Base-by-base conservation (phyloP, 2,113 vertebrate species). In the Ascaphus truei region DNA sequence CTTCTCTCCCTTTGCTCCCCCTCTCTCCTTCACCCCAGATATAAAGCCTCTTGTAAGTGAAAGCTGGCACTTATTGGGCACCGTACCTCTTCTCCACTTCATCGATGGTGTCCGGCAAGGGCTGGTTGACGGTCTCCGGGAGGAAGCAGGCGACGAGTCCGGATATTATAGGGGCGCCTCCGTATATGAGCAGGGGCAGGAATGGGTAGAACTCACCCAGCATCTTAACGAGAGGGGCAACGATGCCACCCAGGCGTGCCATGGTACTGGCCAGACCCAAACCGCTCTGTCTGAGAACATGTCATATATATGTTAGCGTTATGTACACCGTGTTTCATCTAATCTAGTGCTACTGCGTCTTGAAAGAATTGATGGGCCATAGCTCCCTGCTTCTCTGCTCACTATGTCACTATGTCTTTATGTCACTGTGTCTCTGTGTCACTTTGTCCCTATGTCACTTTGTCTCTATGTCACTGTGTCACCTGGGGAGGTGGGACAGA, bases 101-200 rank as follows among this genome's bases (percentile, higher is more conserved):
- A 13, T 83, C 76, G 0, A 83, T 62, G 0, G 81, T 86, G 60
- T 88, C 86, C 10, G 79, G 80, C 45, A 86, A 59, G 2, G 81
- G 80, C 53, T 11, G 34, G 12, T 85, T 80, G 53, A 80, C 79
- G 1, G 86, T 88, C 72, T 88, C 85, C 0, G 81, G 80, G 33
- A 86, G 71, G 55, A 87, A 79, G 61, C 79, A 29, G 15, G 81
- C 72, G 1, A 71, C 51, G 0, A 71, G n/a, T 18, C 82, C 83
- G 10, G 81, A 82, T 27, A 85, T 23, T 4, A 87, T 23, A 20
- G 79, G 36, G 10, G 20, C 1, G 22, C 39, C 67, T 8, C 80
- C 85, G 0, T 80, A 88, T 43, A 86, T 80, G 52, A 77, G 0
- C 2, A 68, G 62, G 50, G 86, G 85, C 60, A 85, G 23, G 58